Base-by-base conservation (phyloP, 2,797 vertebrate species). In the Momotus momota region DNA sequence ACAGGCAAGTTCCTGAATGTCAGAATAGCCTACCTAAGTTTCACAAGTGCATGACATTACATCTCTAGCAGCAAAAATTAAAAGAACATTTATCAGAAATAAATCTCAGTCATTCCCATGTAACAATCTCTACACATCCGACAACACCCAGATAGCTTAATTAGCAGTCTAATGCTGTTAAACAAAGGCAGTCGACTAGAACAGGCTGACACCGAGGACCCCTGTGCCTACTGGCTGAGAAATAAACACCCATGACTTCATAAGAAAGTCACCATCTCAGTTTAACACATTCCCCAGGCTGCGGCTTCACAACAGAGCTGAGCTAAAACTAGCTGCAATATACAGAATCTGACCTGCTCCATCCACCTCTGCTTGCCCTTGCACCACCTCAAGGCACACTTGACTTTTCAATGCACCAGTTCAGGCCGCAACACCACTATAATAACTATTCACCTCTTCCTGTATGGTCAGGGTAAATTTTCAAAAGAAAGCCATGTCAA, bases 161-260 rank as follows among this genome's bases (percentile, higher is more conserved):
- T 45, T 6, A 72, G 35, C 33, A 46, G 38, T 8, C 25, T 13
- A 11, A 25, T 6, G 21, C 38, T 20, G n/a, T 10, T 54, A 5
- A 31, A 18, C 20, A 46, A 41, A 61, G 49, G 57, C 25, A 35
- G 27, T 29, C 35, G 9, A 2, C 55, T 48, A 16, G 29, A 55
- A 49, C 0, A 4, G 62, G 71, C 55, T 20, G 52, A 55, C 52
- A 35, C 9, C 0, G 1, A 43, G 71, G 71, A 33, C 27, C 33
- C 26, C 52, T 0, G 2, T 35, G 78, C 43, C 62, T 16, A 2
- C 69, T 52, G 67, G 33, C 62, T 3, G 23, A 55, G 31, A 55
- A 79, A 73, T 41, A 54, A 79, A 38, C 38, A 54, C 46, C 48
- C n/a, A 17, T 49, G 54, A 62, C 58, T 75, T 62, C 64, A 74